These are phyloP conservation scores for Cladopsammia gracilis DNA, from an alignment of 64 coral and sea anemone species.

Conservation along the genomic window DNA sequence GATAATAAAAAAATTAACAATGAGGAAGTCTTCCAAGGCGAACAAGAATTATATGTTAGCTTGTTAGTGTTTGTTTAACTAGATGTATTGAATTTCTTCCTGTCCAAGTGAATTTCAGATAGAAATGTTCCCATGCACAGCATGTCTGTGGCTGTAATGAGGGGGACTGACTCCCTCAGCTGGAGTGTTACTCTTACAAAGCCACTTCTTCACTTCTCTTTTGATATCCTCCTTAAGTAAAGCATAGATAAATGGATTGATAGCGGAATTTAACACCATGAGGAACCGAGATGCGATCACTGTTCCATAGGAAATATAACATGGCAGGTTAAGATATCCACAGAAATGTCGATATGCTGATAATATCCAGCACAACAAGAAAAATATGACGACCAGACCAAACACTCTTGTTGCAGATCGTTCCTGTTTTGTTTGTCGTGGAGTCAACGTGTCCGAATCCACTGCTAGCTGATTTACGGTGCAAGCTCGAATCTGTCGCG, in stretches of 20 bases:
- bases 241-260: slow-evolving; percentile 38
- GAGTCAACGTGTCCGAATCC: neutral
- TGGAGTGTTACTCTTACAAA: neutral
- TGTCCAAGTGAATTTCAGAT: neutral
- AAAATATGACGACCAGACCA: slow-evolving; percentile 40
- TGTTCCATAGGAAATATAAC: neutral
- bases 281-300: neutral
- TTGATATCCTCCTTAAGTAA: slow-evolving; percentile 47
- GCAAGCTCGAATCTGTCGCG: slow-evolving; percentile 28
- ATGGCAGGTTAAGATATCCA: neutral
- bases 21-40: too few species aligned
- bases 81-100: neutral
- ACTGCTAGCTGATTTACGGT: neutral
- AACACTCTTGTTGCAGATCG: slow-evolving; percentile 30
- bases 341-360: slow-evolving; percentile 31
- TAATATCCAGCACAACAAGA: slow-evolving; percentile 25
- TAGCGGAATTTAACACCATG: neutral
- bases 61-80: neutral
- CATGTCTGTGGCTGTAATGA: neutral
- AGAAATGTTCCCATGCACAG: neutral
- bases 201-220: slow-evolving; percentile 1
- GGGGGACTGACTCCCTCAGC: neutral
- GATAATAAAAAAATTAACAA: too few species aligned
- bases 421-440: neutral
- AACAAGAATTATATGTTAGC: too few species aligned